These are phyloP conservation scores for Epinephelus cyanopodus DNA, from an alignment of 2,113 vertebrate species.

Conservation along the genomic window DNA sequence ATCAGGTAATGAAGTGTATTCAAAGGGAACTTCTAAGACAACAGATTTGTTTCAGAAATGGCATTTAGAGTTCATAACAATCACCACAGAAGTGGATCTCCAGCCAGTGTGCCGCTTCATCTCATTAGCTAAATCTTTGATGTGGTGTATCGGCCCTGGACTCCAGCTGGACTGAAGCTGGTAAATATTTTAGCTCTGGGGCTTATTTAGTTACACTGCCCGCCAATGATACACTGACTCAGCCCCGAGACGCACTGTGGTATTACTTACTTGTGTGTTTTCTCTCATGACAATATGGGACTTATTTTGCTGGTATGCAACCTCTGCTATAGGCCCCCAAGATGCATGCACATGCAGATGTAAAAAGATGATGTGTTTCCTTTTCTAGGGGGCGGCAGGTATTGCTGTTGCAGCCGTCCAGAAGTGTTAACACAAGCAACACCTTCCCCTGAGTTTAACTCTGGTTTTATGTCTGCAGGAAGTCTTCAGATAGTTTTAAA, in stretches of 20 bases:
- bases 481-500: neutral
- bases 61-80: neutral
- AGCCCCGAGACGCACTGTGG: neutral
- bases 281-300: conserved; percentile 6
- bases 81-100: conserved; percentile 6
- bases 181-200: conserved; percentile 69
- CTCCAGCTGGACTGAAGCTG: conserved; percentile 41
- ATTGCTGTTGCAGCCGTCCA: neutral
- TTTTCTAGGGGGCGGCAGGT: neutral
- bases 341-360: neutral
- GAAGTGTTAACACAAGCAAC: neutral
- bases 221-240: conserved; percentile 17
- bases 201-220: conserved; percentile 50
- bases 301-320: conserved; percentile 6
- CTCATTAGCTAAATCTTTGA: conserved; percentile 45
- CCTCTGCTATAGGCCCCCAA: neutral
- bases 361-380: conserved; percentile 18
- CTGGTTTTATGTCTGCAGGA: neutral
- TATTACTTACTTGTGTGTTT: conserved; percentile 26
- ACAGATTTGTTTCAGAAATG: neutral
- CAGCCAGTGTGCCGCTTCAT: conserved; percentile 1
- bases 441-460: neutral
- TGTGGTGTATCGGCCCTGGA: conserved; percentile 9
- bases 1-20: neutral
- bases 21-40: neutral